phyloP scores from a whole-genome alignment of 2,113 vertebrate genomes.

The Phodopus roborovskii region DNA sequence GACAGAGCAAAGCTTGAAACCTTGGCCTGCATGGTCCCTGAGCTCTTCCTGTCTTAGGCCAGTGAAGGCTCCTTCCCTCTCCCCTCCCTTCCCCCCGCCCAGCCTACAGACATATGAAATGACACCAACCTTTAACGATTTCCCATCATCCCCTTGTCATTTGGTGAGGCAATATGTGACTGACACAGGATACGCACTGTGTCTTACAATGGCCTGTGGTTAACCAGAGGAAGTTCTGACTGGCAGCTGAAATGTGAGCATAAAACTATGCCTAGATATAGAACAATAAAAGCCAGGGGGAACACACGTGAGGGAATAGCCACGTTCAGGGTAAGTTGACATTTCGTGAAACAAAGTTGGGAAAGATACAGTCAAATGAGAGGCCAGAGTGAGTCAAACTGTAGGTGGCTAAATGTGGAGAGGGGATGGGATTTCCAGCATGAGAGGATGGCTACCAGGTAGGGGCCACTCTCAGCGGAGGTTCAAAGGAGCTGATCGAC shows the following conservation, averaged over 20 bases:
- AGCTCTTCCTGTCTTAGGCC: not conserved
- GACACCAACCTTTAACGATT: not conserved
- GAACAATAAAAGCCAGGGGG: not conserved
- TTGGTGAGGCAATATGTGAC: not conserved
- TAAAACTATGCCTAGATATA: not conserved
- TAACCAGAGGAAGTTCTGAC: not conserved
- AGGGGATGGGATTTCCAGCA: not conserved
- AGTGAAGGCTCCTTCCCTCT: not conserved
- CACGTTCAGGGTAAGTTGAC: not conserved
- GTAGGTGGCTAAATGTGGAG: not conserved
- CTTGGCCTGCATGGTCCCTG: too few species aligned
- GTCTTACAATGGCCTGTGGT: not conserved
- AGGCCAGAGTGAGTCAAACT: not conserved
- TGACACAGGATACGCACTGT: not conserved
- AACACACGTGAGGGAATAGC: not conserved
- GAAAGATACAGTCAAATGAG: not conserved
- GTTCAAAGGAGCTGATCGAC: not conserved
- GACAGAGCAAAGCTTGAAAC: not conserved
- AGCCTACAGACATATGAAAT: not conserved
- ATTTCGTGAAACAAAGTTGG: not conserved
- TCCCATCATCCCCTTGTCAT: not conserved
- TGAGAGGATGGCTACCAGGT: not conserved
- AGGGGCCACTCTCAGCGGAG: not conserved
- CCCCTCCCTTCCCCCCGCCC: too few species aligned
- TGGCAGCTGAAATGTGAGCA: not conserved